These are phyloP conservation scores for Fistularia commersonii DNA, from an alignment of 2,797 vertebrate genomes.

Conservation along the genomic window DNA sequence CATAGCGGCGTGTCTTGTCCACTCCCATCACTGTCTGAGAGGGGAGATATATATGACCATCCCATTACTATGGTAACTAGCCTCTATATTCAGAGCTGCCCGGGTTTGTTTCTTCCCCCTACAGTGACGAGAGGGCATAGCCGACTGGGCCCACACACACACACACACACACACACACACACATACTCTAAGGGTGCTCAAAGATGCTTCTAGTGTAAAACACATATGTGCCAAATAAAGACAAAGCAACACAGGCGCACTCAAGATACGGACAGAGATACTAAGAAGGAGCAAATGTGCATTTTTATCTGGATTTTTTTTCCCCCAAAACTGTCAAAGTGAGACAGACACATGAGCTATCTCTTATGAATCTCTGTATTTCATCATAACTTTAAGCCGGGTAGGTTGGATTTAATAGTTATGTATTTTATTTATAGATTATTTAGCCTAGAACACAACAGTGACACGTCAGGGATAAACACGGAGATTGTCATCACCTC, in stretches of 20 bases:
- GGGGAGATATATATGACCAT: constrained; percentile 67
- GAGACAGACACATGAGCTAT: not conserved
- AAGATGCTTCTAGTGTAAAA: constrained; percentile 42
- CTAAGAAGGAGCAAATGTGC: no score
- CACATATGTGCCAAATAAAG: constrained; percentile 45
- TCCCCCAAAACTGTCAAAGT: no score
- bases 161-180: constrained; percentile 7
- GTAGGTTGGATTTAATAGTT: not conserved
- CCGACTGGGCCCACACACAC: constrained; percentile 60
- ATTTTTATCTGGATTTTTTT: no score
- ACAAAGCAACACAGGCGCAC: constrained; percentile 25
- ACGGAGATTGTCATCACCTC: no score
- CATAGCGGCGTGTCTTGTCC: constrained; percentile 71
- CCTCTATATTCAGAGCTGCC: constrained; percentile 75
- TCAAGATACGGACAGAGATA: no score
- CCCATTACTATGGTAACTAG: constrained; percentile 81
- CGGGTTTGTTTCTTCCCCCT: constrained; percentile 64
- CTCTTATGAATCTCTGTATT: not conserved
- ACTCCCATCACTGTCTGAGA: constrained; percentile 67
- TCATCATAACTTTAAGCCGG: not conserved
- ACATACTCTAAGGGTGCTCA: constrained; percentile 29
- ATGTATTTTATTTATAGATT: constrained; percentile 5
- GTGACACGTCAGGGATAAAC: constrained; percentile 5
- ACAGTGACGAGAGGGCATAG: constrained; percentile 71
- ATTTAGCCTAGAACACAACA: constrained; percentile 2